Conservation (phyloP, 2,113 vertebrate genomes). For the Mystacornis crossleyi region DNA sequence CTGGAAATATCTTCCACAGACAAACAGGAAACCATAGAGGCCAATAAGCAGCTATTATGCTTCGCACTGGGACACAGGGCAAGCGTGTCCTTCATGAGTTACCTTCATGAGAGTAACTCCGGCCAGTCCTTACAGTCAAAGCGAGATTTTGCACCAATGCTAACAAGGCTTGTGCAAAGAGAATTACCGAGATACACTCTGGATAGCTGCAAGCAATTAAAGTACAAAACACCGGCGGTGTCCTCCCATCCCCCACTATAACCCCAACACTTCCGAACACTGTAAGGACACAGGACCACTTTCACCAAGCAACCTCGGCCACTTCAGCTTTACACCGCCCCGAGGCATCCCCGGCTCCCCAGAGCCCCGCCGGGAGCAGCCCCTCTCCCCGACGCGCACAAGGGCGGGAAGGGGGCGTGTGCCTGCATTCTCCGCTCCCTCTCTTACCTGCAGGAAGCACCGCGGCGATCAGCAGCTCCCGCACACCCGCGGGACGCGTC, state of each 20-base stretch:
- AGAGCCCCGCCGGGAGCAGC: background rate
- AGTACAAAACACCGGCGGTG: fast-evolving
- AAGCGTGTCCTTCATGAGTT: fast-evolving
- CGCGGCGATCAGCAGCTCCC: background rate
- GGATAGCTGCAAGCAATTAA: fast-evolving
- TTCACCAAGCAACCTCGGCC: background rate
- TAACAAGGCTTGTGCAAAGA: background rate
- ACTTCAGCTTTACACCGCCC: fast-evolving
- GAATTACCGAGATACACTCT: fast-evolving
- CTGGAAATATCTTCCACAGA: background rate
- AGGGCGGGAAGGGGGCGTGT: fast-evolving
- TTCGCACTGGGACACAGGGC: background rate
- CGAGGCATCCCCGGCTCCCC: background rate
- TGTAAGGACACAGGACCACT: fast-evolving
- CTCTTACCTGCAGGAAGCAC: background rate
- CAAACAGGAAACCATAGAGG: background rate
- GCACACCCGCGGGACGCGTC: fast-evolving
- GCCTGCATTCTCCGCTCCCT: background rate
- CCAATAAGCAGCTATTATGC: fast-evolving
- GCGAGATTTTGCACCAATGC: fast-evolving
- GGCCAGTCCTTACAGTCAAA: background rate
- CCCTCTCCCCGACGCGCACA: background rate
- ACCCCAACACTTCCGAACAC: background rate
- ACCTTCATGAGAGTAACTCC: background rate
- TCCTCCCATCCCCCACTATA: fast-evolving